Evolutionary conservation across 2,888 invertebrate genomes (phyloP).

Genomic region (Dasypolia templi): DNA sequence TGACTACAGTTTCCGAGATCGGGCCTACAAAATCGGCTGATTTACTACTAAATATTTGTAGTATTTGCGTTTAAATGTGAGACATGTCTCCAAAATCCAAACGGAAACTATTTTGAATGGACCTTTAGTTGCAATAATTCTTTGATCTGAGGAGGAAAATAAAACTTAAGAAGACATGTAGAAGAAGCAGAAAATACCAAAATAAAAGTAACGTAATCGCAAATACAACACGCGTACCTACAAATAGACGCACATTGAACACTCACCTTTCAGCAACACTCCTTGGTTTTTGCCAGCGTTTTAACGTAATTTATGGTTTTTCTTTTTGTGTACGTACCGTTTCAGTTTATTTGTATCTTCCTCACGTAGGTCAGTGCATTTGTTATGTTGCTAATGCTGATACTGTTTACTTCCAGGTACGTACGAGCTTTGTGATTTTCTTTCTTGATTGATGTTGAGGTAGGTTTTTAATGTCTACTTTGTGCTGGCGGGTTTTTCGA

Average conservation of each 20-base stretch:
- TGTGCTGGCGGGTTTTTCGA: not conserved
- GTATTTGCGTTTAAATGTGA: too few species aligned
- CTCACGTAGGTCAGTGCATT: conserved; percentile 78
- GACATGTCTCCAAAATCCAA: too few species aligned
- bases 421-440: conserved; percentile 52
- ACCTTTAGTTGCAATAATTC: not conserved
- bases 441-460: conserved; percentile 47
- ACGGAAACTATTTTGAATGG: not conserved
- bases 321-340: conserved; percentile 77
- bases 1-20: too few species aligned
- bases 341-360: conserved; percentile 75
- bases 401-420: conserved; percentile 70
- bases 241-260: conserved; percentile 62
- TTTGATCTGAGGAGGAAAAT: not conserved
- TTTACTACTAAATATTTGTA: too few species aligned
- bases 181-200: not conserved
- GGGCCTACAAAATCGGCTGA: too few species aligned
- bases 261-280: conserved; percentile 71
- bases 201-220: conserved; percentile 1
- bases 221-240: conserved; percentile 29
- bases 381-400: conserved; percentile 70
- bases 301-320: conserved; percentile 86
- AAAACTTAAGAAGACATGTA: not conserved
- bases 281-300: conserved; percentile 81
- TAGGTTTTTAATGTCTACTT: conserved; percentile 33